Base-by-base conservation (phyloP, 2,113 vertebrate species). In the Elephas maximus region DNA sequence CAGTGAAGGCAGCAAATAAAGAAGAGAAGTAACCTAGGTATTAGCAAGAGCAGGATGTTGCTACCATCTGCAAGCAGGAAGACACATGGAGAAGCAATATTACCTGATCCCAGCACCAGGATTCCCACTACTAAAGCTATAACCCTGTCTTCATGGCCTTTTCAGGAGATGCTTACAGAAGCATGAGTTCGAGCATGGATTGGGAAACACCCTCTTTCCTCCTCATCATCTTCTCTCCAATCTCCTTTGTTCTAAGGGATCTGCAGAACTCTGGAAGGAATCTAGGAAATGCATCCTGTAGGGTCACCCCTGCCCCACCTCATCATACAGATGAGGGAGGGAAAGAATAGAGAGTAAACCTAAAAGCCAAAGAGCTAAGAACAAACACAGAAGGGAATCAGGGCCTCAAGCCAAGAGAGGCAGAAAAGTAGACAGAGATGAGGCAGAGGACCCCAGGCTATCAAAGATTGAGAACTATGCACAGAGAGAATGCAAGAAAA, bases 141-240 rank as follows among this genome's bases (percentile, higher is more conserved):
- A 18, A 18, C 30, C 11, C 21, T 15, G 8, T 8, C 30, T 5
- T 15, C 10, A 30, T 10, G 1, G 2, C 28, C 48, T 4, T 53
- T 5, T 88, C 6, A 6, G 12, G 11, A 82, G 69, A 33, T 4
- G 14, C 30, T 8, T 73, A 9, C 21, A 73, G 79, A 26, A 14
- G 21, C 3, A 9, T 37, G 5, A 5, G 30, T 0, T 24, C 3
- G 12, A 57, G 33, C 20, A n/a, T 9, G 28, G 12, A n/a, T 6
- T 33, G 20, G 20, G 37, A 62, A 76, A 9, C 2, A 4, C 6
- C 8, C 20, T 26, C 57, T 24, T 30, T 81, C 4, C 1, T 45
- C 62, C 44, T 8, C 20, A 12, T 1, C 37, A 37, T 82, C 51
- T 8, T n/a, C 45, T 21, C 6, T 24, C 24, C 28, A 1, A 9